phyloP scores from a whole-genome alignment of 1,140 invertebrate species.

The Cydia amplana region DNA sequence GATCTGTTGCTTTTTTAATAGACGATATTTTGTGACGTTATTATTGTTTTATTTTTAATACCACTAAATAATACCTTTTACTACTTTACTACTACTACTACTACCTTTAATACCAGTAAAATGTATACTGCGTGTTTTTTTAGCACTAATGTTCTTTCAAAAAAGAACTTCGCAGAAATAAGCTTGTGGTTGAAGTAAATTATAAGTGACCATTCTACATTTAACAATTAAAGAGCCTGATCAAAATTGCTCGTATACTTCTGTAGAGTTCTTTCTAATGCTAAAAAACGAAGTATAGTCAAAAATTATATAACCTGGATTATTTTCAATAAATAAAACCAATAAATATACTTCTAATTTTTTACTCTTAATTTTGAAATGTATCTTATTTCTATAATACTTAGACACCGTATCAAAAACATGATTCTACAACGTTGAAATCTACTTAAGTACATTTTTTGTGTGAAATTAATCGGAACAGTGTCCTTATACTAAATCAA shows the following conservation, averaged over 20 bases:
- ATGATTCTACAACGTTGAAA: slow-evolving; percentile 19
- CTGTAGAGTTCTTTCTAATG: no score
- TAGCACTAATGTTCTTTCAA: no score
- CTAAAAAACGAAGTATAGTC: neutral
- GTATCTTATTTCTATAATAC: slow-evolving; percentile 31
- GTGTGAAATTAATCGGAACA: slow-evolving; percentile 8
- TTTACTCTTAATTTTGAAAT: slow-evolving; percentile 31
- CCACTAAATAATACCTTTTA: neutral
- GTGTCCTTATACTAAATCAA: slow-evolving; percentile 25
- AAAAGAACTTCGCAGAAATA: no score
- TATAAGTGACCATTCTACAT: no score
- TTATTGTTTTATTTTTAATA: slow-evolving; percentile 43
- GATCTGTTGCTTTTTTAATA: slow-evolving; percentile 58
- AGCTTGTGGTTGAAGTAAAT: no score
- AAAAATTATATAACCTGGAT: neutral
- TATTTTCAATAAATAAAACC: neutral
- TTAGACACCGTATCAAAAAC: slow-evolving; percentile 25
- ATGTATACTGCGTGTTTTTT: no score
- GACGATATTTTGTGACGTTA: slow-evolving; percentile 55
- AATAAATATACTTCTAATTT: neutral
- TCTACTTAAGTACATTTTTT: slow-evolving; percentile 27
- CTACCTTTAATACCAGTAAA: no score
- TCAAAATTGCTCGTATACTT: no score
- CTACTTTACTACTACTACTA: no score
- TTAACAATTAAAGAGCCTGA: no score